A percentile compares a stretch with the other conserved stretches of the same genome.
Evolutionary conservation across 2,888 invertebrate genomes (phyloP).

Genomic region (Cosmorhoe ocellata): DNA sequence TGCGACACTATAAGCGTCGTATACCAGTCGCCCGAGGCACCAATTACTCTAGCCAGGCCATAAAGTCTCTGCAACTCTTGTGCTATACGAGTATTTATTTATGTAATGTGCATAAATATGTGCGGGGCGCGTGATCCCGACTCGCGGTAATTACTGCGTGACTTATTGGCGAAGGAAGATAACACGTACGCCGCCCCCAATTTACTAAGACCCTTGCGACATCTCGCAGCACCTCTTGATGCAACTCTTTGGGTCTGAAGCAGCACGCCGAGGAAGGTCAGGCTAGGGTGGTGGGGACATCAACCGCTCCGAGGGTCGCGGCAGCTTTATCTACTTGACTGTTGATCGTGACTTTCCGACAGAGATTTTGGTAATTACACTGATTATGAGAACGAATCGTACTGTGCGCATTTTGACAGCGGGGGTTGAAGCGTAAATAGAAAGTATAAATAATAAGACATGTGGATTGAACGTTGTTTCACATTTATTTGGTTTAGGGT

Average conservation of each 20-base stretch:
- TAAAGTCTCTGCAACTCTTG: conserved; percentile 64
- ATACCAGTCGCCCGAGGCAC: conserved; percentile 47
- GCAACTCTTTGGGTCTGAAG: conserved; percentile 10
- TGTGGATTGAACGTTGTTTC: not conserved
- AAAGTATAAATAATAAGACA: conserved; percentile 26
- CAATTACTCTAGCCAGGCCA: conserved; percentile 54
- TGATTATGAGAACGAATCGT: conserved; percentile 72
- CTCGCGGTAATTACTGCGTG: conserved; percentile 79
- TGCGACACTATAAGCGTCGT: conserved; percentile 38
- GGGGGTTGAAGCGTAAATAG: conserved; percentile 33
- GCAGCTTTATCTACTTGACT: conserved; percentile 76
- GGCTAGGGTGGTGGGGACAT: conserved; percentile 48
- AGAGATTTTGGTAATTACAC: conserved; percentile 77
- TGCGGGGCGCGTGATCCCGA: conserved; percentile 69
- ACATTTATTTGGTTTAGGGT: not conserved
- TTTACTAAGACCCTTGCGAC: conserved; percentile 43
- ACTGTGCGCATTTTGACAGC: conserved; percentile 44
- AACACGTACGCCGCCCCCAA: conserved; percentile 70
- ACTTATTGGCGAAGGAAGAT: conserved; percentile 79
- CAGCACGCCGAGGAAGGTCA: conserved; percentile 42
- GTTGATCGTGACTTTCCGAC: conserved; percentile 78
- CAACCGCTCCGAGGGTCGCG: conserved; percentile 64
- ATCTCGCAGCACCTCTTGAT: conserved; percentile 20
- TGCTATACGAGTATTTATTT: conserved; percentile 62
- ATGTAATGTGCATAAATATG: conserved; percentile 73